phyloP scores from a whole-genome alignment of 2,797 vertebrate genomes.

The Tarsius wallacei region DNA sequence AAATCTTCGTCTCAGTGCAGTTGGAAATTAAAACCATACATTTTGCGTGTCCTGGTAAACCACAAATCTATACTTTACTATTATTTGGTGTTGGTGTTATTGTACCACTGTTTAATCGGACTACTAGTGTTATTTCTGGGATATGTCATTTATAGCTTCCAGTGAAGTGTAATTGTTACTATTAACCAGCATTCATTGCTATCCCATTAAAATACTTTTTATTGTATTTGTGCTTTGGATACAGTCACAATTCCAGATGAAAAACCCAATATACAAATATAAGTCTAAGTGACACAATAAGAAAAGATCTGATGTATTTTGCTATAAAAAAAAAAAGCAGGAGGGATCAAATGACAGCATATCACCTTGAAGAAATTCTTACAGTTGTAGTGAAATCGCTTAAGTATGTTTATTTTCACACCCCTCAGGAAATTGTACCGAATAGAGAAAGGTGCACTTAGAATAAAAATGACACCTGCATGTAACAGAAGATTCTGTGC shows the following conservation, averaged over 20 bases:
- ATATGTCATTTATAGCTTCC: not conserved
- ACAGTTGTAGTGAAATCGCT: slow-evolving; percentile 49
- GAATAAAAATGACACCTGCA: not conserved
- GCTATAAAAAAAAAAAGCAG: not conserved
- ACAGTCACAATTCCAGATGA: not conserved
- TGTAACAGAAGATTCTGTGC: not conserved
- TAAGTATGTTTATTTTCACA: slow-evolving; percentile 66
- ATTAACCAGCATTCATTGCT: not conserved
- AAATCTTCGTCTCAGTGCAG: not conserved
- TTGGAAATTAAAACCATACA: not conserved
- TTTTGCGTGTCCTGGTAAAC: not conserved
- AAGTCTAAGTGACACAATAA: not conserved
- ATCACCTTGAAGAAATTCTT: slow-evolving; percentile 34
- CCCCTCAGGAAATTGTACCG: not conserved
- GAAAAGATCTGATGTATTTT: not conserved
- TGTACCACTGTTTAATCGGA: not conserved
- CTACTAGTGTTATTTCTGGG: not conserved
- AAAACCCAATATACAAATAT: not conserved
- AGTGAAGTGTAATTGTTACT: not conserved
- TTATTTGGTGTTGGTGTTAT: not conserved
- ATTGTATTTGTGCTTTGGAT: not conserved
- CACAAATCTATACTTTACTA: not conserved
- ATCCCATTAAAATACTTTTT: not conserved
- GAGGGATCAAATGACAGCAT: not conserved
- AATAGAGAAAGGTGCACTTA: not conserved